Evolutionary conservation across 2,888 invertebrate genomes (phyloP), one percentile per base, ranked within the genome.

Genomic region (Tenodera sinensis): DNA sequence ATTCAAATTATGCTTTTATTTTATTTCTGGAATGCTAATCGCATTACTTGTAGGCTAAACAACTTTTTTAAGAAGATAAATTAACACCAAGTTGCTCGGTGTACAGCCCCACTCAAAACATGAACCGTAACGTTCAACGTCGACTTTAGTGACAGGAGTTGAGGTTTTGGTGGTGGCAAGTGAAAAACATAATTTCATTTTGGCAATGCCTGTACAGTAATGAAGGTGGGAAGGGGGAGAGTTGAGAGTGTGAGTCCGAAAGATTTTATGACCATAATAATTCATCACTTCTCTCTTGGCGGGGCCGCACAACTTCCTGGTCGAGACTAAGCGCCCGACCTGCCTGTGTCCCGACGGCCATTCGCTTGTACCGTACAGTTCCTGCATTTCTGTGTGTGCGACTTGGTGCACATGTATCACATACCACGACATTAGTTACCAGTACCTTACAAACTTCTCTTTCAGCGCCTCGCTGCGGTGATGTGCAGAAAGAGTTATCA

Each of bases 251-350:
- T 83, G 86, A 89, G 89, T 85, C 88, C 82, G 88, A 88, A 86
- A 89, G 89, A 89, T 89, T 89, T 89, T 89, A 89, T 89, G 89
- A 86, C 89, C 83, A n/a, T 86, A 83, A 89, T 89, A 89, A 89
- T 83, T 89, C 89, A 89, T 89, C 89, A 83, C 86, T 89, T 89
- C 83, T 89, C 89, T 83, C 82, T 83, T 87, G 82, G 30, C 87
- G 82, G 82, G 87, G 54, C 54, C 54, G 87, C 83, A 42, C 89
- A 54, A 87, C 89, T 89, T 86, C 89, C 89, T 86, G 86, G 86
- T 87, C 47, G 83, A 83, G 54, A 28, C 88, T 85, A 85, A 85
- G 85, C 85, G 85, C 30, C 34, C 54, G 54, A 71, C 54, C 54
- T 71, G 54, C 54, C 54, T 71, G 20, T 71, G 54, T 71, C 54